Base-by-base conservation (phyloP, 1,140 invertebrate genomes). In the Cyclargus thomasi region DNA sequence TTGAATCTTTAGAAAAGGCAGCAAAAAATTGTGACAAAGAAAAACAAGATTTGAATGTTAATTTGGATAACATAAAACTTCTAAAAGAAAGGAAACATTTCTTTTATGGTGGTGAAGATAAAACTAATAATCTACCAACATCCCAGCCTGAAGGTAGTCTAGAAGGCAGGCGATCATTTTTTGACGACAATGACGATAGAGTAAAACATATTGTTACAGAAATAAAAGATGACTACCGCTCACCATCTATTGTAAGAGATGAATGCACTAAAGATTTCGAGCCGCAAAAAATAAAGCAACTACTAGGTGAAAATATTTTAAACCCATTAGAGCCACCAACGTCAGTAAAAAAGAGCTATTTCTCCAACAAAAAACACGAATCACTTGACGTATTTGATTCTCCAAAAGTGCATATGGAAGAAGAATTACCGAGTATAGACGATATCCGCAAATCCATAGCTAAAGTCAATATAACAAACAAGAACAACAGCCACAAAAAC, bases 371-470 rank as follows among this genome's bases (percentile, higher is more conserved):
- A 62, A 81, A 78, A 71, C 68, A 80, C 36, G 68, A 77, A 36
- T 89, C 86, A 6, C 68, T 86, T 8, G 84, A 89, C 65, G 68
- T 86, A 17, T 89, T 87, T 11, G 82, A 85, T 14, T 86, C 85
- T 0, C 81, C 83, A 22, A 8, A 35, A 10, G 21, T 64, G 10
- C 69, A 64, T 65, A 59, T 53, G n/a, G 70, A 68, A 17, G 29
- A 17, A 62, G 17, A 67, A 17, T 35, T 62, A 22, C 21, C 63
- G 7, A 65, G 70, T 53, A 55, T 65, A 17, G 20, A 64, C 17
- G 67, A 74, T 59, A 70, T 68, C 53, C 65, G 77, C 21, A 78
- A 79, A 69, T 70, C 53, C n/a, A 66, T 78, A n/a, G 68, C 64
- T 62, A 62, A 73, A 36, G 57, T 74, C 1, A 70, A 71, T 53